A percentile compares a stretch with the other conserved stretches of the same genome.
Evolutionary conservation across 2,888 invertebrate species (phyloP).

Genomic region (Anodontia alba): DNA sequence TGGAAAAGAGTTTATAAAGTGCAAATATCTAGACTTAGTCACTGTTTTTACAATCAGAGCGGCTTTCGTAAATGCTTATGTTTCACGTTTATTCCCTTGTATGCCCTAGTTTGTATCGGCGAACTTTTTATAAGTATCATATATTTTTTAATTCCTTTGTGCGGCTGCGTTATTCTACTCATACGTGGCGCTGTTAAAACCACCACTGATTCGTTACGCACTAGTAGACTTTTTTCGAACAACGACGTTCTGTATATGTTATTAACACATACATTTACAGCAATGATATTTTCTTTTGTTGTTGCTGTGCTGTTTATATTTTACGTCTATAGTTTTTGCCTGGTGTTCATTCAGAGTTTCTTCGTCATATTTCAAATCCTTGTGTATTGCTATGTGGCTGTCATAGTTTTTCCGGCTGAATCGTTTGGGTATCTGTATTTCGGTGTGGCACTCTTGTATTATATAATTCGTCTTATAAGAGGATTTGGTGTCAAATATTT

Average conservation of each 20-base stretch:
- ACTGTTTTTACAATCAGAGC: background rate
- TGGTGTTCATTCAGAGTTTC: slow-evolving; percentile 34
- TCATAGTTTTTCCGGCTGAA: slow-evolving; percentile 36
- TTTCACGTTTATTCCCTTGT: slow-evolving; percentile 12
- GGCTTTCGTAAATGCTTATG: background rate
- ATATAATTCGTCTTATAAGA: slow-evolving; percentile 26
- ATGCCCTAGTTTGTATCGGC: slow-evolving; percentile 14
- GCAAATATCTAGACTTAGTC: background rate
- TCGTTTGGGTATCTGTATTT: slow-evolving; percentile 52
- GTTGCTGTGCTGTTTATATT: slow-evolving; percentile 4
- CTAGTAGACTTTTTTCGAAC: background rate
- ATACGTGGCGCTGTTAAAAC: background rate
- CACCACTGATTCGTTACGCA: background rate
- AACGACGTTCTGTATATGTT: background rate
- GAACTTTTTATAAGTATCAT: slow-evolving; percentile 26
- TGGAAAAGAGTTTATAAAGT: background rate
- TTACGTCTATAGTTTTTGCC: slow-evolving; percentile 25
- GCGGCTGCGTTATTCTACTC: background rate
- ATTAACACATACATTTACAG: background rate
- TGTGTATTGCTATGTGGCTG: slow-evolving; percentile 35
- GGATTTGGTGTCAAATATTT: slow-evolving; percentile 31
- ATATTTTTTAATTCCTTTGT: slow-evolving; percentile 26
- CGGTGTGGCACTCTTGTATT: slow-evolving; percentile 33
- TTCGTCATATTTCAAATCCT: slow-evolving; percentile 31
- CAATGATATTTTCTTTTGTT: background rate